These are phyloP conservation scores for Rhopalosiphum nymphaeae DNA, from an alignment of 2,888 invertebrate genomes.

Conservation along the genomic window DNA sequence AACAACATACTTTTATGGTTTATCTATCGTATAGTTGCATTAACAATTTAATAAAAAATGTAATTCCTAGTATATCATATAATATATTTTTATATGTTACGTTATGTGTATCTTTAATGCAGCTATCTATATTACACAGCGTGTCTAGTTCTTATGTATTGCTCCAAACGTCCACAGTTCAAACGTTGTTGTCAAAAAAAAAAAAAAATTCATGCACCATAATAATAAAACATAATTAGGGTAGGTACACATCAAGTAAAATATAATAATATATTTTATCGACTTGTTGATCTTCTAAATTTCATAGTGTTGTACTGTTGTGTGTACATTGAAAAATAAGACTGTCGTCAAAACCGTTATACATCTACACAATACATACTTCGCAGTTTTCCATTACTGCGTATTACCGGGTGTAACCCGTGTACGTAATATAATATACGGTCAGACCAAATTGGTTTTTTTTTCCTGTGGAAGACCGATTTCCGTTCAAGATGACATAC, in stretches of 20 bases:
- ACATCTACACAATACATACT: background rate
- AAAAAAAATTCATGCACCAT: background rate
- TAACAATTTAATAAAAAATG: background rate
- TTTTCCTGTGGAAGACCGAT: slow-evolving; percentile 49
- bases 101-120: background rate
- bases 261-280: slow-evolving; percentile 70
- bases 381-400: background rate
- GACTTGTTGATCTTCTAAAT: slow-evolving; percentile 67
- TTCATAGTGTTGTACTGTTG: background rate
- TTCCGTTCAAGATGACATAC: slow-evolving; percentile 56
- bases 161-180: background rate
- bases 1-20: background rate
- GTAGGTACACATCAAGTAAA: background rate
- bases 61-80: background rate
- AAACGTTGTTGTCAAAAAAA: background rate
- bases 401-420: background rate
- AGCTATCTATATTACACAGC: background rate
- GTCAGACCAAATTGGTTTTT: slow-evolving; percentile 5
- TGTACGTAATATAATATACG: slow-evolving; percentile 26
- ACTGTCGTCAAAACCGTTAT: slow-evolving; percentile 70
- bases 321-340: slow-evolving; percentile 71
- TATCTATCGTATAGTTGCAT: background rate
- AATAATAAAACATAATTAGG: background rate
- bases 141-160: background rate
- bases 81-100: background rate